A percentile compares a stretch with the other conserved stretches of the same genome.
Conservation (phyloP, 92 coral and sea anemone genomes). For the Diadumene lineata region DNA sequence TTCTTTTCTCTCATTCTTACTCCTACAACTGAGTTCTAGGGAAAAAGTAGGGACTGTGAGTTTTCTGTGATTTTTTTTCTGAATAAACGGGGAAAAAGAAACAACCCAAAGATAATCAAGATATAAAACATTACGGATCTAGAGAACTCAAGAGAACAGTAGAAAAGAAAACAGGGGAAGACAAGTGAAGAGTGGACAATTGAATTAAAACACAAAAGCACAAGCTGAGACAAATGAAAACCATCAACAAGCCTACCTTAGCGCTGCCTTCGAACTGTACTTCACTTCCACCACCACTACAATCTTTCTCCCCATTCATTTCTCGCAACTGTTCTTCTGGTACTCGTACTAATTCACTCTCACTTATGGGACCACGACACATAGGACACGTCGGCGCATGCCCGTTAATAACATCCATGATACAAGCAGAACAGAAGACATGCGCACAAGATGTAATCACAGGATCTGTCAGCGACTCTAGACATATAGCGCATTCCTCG, state of each 20-base stretch:
- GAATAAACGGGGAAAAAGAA: too few relatives aligned
- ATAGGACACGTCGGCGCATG: slow-evolving; percentile 73
- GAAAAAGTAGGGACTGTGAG: too few relatives aligned
- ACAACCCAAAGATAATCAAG: neutral
- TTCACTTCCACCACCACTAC: neutral
- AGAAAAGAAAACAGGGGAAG: neutral
- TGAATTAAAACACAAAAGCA: too few relatives aligned
- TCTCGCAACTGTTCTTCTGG: slow-evolving; percentile 23
- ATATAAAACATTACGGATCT: too few relatives aligned
- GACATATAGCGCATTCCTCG: slow-evolving; percentile 85
- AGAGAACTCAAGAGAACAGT: neutral
- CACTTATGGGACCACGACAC: slow-evolving; percentile 80
- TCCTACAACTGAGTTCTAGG: too few relatives aligned
- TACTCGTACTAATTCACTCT: slow-evolving; percentile 67
- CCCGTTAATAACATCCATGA: slow-evolving; percentile 68
- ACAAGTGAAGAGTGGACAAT: neutral
- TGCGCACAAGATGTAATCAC: slow-evolving; percentile 89
- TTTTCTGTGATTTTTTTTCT: too few relatives aligned
- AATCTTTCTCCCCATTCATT: neutral
- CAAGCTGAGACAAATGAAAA: neutral
- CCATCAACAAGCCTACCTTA: neutral
- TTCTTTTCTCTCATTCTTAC: too few relatives aligned
- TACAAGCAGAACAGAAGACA: slow-evolving; percentile 75
- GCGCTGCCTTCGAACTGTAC: slow-evolving; percentile 7
- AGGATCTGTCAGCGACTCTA: slow-evolving; percentile 77